phyloP scores from a whole-genome alignment of 2,113 vertebrate genomes.

The Melanerpes aurifrons region DNA sequence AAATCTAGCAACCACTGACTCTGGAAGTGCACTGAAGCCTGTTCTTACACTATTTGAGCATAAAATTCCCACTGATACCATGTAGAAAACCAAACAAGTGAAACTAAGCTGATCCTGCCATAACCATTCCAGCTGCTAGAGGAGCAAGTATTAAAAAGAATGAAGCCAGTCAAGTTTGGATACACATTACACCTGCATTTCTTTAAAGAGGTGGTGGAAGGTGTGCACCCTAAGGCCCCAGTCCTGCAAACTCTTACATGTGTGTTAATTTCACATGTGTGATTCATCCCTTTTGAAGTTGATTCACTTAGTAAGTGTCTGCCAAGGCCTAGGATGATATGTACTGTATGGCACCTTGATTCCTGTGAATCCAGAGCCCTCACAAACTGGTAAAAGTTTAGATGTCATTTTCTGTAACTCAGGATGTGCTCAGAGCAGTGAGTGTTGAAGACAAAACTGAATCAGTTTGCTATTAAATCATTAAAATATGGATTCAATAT shows the following conservation, averaged over 20 bases:
- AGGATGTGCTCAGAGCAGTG: not conserved
- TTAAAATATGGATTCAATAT: not conserved
- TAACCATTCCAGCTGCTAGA: slow-evolving; percentile 37
- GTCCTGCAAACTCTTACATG: slow-evolving; percentile 26
- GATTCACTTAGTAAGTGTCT: slow-evolving; percentile 26
- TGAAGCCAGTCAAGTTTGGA: slow-evolving; percentile 61
- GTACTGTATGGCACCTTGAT: not conserved
- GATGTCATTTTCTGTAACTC: not conserved
- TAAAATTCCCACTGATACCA: not conserved
- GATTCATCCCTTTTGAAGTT: slow-evolving; percentile 63
- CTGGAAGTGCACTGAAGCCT: not conserved
- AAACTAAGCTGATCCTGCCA: slow-evolving; percentile 32
- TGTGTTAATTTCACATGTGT: slow-evolving; percentile 45
- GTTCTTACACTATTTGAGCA: not conserved
- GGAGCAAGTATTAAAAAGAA: slow-evolving; percentile 48
- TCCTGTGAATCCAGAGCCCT: not conserved
- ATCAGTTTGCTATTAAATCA: not conserved
- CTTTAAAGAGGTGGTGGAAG: slow-evolving; percentile 59
- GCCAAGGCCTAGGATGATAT: not conserved
- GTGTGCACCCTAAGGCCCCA: slow-evolving; percentile 50
- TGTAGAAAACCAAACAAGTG: not conserved
- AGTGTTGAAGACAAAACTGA: not conserved
- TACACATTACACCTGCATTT: slow-evolving; percentile 56
- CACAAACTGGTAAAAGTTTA: not conserved
- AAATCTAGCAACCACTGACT: not conserved